Percentiles rank a stretch among this genome's conserved stretches.
Conservation (phyloP, 1,140 invertebrate genomes). For the Sitodiplosis mosellana region DNA sequence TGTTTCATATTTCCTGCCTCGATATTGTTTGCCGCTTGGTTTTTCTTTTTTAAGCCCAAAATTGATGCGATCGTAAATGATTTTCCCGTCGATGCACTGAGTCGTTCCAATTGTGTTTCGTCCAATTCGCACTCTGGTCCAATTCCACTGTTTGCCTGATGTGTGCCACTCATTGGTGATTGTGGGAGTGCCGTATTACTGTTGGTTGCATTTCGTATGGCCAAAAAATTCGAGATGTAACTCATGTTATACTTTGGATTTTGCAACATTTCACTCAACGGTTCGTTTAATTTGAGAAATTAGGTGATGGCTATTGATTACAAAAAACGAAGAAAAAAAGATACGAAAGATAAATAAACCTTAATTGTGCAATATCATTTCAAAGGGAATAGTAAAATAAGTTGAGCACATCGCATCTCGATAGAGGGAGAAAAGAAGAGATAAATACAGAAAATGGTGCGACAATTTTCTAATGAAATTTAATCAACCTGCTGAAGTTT, state of each 20-base stretch:
- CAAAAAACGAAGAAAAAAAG: too few species aligned
- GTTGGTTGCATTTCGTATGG: not conserved
- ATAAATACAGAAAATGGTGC: too few species aligned
- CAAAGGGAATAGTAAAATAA: too few species aligned
- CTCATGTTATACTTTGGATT: not conserved
- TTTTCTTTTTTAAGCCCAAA: constrained; percentile 38
- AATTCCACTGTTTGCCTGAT: constrained; percentile 1
- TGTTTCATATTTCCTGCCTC: constrained; percentile 8
- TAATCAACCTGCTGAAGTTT: too few species aligned
- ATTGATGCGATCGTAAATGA: constrained; percentile 69
- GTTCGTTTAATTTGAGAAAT: too few species aligned
- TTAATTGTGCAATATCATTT: too few species aligned
- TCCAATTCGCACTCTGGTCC: constrained; percentile 3
- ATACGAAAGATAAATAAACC: too few species aligned
- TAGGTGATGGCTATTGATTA: too few species aligned
- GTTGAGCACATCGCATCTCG: too few species aligned
- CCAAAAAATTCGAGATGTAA: not conserved
- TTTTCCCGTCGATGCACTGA: constrained; percentile 23
- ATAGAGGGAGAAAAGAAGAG: too few species aligned
- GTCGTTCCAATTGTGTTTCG: constrained; percentile 6
- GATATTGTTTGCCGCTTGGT: constrained; percentile 8
- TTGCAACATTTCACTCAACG: constrained; percentile 2
- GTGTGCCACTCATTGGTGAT: not conserved
- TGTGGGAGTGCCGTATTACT: too few species aligned
- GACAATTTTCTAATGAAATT: too few species aligned